A percentile compares a stretch with the other conserved stretches of the same genome.
Evolutionary conservation across 2,113 vertebrate genomes (phyloP).

Genomic region (Cebidichthys violaceus): DNA sequence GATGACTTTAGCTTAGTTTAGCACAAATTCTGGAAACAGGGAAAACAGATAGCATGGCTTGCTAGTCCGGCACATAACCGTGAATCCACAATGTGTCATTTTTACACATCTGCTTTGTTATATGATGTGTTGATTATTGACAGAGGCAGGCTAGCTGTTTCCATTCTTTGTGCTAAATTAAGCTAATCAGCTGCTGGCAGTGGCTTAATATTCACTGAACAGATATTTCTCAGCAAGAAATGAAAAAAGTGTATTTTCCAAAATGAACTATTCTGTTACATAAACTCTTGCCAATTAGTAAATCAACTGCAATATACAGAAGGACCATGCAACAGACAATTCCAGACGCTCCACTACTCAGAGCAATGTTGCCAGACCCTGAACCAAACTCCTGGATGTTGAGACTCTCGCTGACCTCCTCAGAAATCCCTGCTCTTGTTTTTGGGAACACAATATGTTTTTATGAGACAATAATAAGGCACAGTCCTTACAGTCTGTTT

Average conservation of each 20-base stretch:
- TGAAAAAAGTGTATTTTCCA: background rate
- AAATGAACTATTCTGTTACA: slow-evolving; percentile 7
- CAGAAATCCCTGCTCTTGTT: slow-evolving; percentile 9
- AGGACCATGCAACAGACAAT: slow-evolving; percentile 13
- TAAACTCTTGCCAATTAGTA: slow-evolving; percentile 14
- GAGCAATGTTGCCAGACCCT: background rate
- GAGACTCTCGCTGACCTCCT: slow-evolving; percentile 33
- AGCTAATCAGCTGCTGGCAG: background rate
- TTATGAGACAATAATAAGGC: slow-evolving; percentile 43
- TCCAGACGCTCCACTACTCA: background rate
- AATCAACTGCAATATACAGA: slow-evolving; percentile 18
- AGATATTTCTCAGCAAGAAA: background rate
- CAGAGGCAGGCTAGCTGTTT: background rate
- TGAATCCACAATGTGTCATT: background rate
- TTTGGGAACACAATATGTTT: slow-evolving; percentile 28
- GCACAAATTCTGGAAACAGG: background rate
- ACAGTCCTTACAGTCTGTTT: slow-evolving; percentile 72
- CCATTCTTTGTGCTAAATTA: background rate
- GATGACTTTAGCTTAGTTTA: background rate
- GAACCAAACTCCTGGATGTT: slow-evolving; percentile 9
- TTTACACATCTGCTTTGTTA: background rate
- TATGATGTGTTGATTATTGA: background rate
- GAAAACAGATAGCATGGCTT: background rate
- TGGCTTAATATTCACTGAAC: background rate
- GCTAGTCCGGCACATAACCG: background rate